Evolutionary conservation across 2,113 vertebrate genomes (phyloP).

Genomic region (Mirza zaza): DNA sequence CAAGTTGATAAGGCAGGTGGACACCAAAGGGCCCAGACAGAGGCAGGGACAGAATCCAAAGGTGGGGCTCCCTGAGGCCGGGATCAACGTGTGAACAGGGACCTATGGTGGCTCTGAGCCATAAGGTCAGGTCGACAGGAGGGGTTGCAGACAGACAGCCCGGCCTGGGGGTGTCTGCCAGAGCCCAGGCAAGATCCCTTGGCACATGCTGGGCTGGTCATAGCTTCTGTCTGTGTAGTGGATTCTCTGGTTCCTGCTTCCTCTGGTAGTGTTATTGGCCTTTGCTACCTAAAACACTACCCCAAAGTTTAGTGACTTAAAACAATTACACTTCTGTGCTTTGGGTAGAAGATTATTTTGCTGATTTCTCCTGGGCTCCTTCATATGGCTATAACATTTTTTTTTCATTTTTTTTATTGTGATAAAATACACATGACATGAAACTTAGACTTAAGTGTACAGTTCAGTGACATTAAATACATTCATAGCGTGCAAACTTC

Average conservation of each 20-base stretch:
- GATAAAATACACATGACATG: not conserved
- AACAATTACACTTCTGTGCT: not conserved
- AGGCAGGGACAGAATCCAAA: not conserved
- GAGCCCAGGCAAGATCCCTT: not conserved
- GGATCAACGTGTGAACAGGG: not conserved
- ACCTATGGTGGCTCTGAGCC: rapidly evolving
- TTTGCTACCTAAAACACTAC: not conserved
- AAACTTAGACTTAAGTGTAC: not conserved
- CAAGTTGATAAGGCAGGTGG: not conserved
- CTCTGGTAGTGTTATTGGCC: too few species aligned
- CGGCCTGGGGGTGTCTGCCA: not conserved
- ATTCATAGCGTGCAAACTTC: not conserved
- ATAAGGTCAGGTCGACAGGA: not conserved
- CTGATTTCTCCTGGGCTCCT: not conserved
- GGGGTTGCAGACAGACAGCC: not conserved
- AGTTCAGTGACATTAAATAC: not conserved
- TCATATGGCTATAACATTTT: not conserved
- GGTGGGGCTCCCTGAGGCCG: not conserved
- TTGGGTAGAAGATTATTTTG: not conserved
- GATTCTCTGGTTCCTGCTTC: not conserved
- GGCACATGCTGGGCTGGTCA: not conserved
- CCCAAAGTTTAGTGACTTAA: not conserved
- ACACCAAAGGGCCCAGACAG: not conserved
- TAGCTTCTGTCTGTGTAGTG: not conserved
- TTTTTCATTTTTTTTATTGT: not conserved